Base-by-base conservation (phyloP, 2,797 vertebrate genomes). In the Cynodonichthys magdalenae region DNA sequence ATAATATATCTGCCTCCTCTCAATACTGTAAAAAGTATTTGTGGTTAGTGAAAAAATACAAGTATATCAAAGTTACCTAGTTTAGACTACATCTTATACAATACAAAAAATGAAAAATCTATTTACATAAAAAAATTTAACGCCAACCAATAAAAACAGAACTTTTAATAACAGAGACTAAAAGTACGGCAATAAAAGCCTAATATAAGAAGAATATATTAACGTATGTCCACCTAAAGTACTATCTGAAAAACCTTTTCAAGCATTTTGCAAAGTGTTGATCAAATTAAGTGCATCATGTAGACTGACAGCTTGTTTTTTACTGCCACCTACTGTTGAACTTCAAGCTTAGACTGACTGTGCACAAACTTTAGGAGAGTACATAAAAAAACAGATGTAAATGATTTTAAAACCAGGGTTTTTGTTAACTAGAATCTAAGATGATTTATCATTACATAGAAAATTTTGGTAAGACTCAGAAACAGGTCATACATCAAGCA, bases 271-370 rank as follows among this genome's bases (percentile, higher is more conserved):
- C 36, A 2, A 39, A 39, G 9, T 41, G 50, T 48, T 68, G 15
- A 45, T 56, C 31, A 31, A 31, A 31, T 10, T 36, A 10, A 36
- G 9, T 31, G 31, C 31, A 31, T 9, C 31, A 31, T 31, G 31
- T 31, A 6, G 31, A 31, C 31, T 31, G 31, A 31, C 47, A 54
- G 45, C 12, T 41, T 67, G 61, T 63, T 69, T 55, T 85, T 80
- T 75, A 74, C 69, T 80, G 82, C 85, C 86, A 80, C 66, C 87
- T 89, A 44, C 77, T 89, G 66, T 51, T 62, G 12, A 18, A 65
- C 8, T 10, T 27, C n/a, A 3, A 45, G 2, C 15, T 11, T 5
- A 39, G 36, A 14, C 36, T 11, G 11, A 11, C 36, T 39, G 31
- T 31, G 31, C 31, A 31, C 36, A 2, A 24, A 18, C 36, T 42